Evolutionary conservation across 53 echinoderm and acorn worm genomes (phyloP), one percentile per base, ranked within the genome.

Genomic region (Hippasteria phrygiana): DNA sequence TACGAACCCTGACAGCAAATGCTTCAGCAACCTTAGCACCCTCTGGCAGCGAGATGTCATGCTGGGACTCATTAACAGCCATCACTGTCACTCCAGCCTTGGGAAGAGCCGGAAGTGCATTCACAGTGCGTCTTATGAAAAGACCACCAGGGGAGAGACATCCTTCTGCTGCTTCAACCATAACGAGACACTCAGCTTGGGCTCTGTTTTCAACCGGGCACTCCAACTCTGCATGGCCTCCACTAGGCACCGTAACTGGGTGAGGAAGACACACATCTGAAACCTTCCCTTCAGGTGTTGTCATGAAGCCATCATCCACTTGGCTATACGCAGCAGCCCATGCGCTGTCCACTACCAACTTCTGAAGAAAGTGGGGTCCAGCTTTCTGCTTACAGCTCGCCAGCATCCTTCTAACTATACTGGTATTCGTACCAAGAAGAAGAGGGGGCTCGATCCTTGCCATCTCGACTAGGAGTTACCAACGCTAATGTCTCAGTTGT

Each of bases 371-470:
- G 34, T 62, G 62, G 2, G 27, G 62, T 1, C 91, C 91, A 65
- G 45, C 92, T 43, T 29, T 55, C 35, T 73, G 67, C 24, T 87
- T 71, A 43, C 76, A 92, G 22, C 43, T 59, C 18, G 34, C 29
- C 42, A 82, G 29, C 46, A 93, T 48, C 16, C 51, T 17, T 9
- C 66, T 41, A 4, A 93, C 63, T 6, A 91, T 17, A 18, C 43
- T 88, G 29, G 91, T 91, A 63, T 94, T 94, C 31, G 91, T 94
- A 1, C 94, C 94, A 36, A 94, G 45, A 33, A 94, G 86, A 1
- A 91, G 71, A 20, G 93, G 91, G n/a, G 16, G 78, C 36, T 1
- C 45, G 42, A 18, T 80, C 43, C 9, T 29, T 83, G 8, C 41
- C 42, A 34, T 83, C 46, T 18, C 37, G 11, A 1, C 63, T 75